Base-by-base conservation (phyloP, 2,113 vertebrate genomes). In the Alectura lathami region DNA sequence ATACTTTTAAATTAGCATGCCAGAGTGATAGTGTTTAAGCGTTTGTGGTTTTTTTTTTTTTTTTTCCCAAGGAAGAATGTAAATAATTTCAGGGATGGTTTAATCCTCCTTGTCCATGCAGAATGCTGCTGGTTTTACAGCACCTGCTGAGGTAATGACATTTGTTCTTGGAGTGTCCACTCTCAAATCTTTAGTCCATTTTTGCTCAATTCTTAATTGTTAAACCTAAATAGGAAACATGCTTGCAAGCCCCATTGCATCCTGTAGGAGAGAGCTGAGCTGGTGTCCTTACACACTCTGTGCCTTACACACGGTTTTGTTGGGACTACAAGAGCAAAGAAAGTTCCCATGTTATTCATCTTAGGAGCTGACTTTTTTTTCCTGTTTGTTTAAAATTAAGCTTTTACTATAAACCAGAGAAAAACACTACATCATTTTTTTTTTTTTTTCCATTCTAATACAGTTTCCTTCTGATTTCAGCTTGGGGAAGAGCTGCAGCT, bases 401-500 rank as follows among this genome's bases (percentile, higher is more conserved):
- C 9, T 83, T 57, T 51, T 17, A 23, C 32, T 78, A 45, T 17
- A 64, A 57, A 47, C 5, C 43, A 86, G 51, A 81, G 53, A 32
- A 84, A 81, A 74, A 21, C 16, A 83, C 9, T 18, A 7, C 11
- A n/a, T n/a, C n/a, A n/a, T 34, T 64, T 75, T 63, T 60, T 51
- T 2, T 45, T 27, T 32, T 32, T 43, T 17, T 51, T 36, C 30
- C 26, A 45, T 73, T 88, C 83, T 96, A 40, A 94, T 62, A 16
- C 64, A 23, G 42, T 51, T 79, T 83, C 30, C 38, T 56, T 88
- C 15, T 89, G n/a, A 79, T 96, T 95, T 83, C 94, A 97, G 97
- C 97, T 5, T 97, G 97, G 97, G 97, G 96, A 83, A 95, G 95
- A 95, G 96, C 89, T 13, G 96, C 97, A 34, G 96, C 97, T 60